Evolutionary conservation across 2,113 vertebrate genomes (phyloP), one percentile per base, ranked within the genome.

Genomic region (Nycticryphes semicollaris): DNA sequence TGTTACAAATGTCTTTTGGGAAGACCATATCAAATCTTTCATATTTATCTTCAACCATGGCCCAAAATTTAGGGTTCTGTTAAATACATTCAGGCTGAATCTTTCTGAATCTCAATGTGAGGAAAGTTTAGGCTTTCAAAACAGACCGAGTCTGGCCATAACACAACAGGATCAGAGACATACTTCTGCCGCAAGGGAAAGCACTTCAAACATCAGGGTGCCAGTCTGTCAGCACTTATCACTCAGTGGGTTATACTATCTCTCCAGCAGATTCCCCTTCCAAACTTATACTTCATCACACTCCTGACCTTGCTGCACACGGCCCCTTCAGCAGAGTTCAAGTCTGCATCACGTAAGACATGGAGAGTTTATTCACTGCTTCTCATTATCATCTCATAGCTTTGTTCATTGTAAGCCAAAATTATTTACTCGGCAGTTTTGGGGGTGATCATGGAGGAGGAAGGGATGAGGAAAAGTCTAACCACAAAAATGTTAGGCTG

Each of bases 151-250:
- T 33, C 77, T 95, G 77, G 83, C 73, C 83, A 92, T 90, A 94
- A 88, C 87, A 94, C 81, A 85, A 68, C 66, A 82, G 75, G 92
- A 92, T 87, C 93, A 90, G 54, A 97, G 80, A 83, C 78, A 84
- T 69, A 87, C 81, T 96, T 95, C 51, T 89, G 68, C 66, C 1
- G 3, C n/a, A 50, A 92, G 91, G 79, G 87, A 87, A 94, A 94
- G 90, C 67, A 84, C 87, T 96, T 96, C 78, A 96, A 97, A 91
- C 68, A 93, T 43, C 94, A 88, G 63, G 81, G 95, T 87, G 95
- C 77, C 82, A 69, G 95, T 97, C 92, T 92, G 74, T 95, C 87
- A 97, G 81, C 96, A 96, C 94, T 94, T 87, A 95, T 95, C 96
- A 97, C 95, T 97, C 88, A 87, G 67, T 50, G 57, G 88, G 75